Conservation (phyloP, 2,888 invertebrate species). For the Pogonocherus hispidulus region DNA sequence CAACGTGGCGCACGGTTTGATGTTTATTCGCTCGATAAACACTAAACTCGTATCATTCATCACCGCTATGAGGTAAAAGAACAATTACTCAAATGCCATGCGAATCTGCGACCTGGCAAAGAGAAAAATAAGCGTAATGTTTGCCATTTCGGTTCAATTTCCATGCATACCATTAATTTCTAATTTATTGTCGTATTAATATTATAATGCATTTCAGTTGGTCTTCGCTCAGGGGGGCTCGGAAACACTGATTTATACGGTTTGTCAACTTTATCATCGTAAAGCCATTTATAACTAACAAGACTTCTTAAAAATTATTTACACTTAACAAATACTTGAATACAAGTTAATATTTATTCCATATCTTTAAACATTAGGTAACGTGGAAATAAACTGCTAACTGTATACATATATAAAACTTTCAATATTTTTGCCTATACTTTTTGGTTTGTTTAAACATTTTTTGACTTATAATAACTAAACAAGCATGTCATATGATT, state of each 20-base stretch:
- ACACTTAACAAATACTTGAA: no score
- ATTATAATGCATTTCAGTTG: neutral
- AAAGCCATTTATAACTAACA: neutral
- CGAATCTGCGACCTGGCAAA: constrained; percentile 4
- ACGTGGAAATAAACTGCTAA: no score
- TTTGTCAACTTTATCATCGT: neutral
- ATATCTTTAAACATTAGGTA: no score
- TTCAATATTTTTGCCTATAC: no score
- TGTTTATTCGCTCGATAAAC: constrained; percentile 21
- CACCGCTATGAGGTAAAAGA: constrained; percentile 3
- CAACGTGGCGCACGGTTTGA: constrained; percentile 25
- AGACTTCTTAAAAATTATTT: no score
- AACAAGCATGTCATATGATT: no score
- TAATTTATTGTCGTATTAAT: constrained; percentile 14
- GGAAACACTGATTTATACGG: neutral
- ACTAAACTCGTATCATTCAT: constrained; percentile 27
- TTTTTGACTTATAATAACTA: no score
- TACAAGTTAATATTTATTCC: no score
- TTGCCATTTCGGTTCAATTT: neutral
- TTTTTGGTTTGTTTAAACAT: no score
- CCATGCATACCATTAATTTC: constrained; percentile 11
- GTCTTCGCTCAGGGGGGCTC: neutral
- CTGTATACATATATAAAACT: no score
- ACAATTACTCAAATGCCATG: constrained; percentile 20
- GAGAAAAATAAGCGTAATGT: neutral